Conservation (phyloP, 2,888 invertebrate species). For the Temnothorax ravouxi region DNA sequence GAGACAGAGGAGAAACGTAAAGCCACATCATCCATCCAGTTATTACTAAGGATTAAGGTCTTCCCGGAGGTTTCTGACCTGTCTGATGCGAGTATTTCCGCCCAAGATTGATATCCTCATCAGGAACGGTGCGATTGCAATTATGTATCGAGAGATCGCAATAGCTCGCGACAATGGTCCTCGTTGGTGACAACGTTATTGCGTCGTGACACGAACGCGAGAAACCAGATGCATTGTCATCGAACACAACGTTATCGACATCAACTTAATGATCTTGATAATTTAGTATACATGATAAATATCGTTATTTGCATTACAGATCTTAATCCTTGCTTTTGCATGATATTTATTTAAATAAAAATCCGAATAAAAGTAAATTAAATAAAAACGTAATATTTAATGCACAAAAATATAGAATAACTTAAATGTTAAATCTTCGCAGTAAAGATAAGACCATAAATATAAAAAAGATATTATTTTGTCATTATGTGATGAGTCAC, state of each 20-base stretch:
- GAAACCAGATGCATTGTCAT: slow-evolving; percentile 18
- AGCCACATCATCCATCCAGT: slow-evolving; percentile 1
- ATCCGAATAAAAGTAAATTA: background rate
- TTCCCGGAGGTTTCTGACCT: slow-evolving; percentile 18
- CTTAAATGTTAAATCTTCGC: background rate
- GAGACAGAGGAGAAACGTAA: slow-evolving; percentile 2
- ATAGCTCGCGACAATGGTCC: slow-evolving; percentile 62
- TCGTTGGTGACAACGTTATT: slow-evolving; percentile 6
- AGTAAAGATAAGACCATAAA: background rate
- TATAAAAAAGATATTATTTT: background rate
- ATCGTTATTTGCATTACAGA: background rate
- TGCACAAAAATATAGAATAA: background rate
- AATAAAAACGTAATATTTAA: background rate
- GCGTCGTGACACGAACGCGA: slow-evolving; percentile 8
- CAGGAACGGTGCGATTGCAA: slow-evolving; percentile 67
- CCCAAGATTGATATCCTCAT: slow-evolving; percentile 44
- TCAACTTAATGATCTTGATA: slow-evolving; percentile 4
- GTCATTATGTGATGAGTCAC: background rate
- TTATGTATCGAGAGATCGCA: slow-evolving; percentile 73
- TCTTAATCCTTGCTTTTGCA: background rate
- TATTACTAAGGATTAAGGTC: slow-evolving; percentile 26
- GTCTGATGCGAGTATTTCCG: slow-evolving; percentile 18
- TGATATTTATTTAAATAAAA: background rate
- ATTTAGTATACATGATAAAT: background rate
- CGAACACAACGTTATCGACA: background rate